Base-by-base conservation (phyloP, 1,140 invertebrate genomes). In the Drosophila lacteicornis region DNA sequence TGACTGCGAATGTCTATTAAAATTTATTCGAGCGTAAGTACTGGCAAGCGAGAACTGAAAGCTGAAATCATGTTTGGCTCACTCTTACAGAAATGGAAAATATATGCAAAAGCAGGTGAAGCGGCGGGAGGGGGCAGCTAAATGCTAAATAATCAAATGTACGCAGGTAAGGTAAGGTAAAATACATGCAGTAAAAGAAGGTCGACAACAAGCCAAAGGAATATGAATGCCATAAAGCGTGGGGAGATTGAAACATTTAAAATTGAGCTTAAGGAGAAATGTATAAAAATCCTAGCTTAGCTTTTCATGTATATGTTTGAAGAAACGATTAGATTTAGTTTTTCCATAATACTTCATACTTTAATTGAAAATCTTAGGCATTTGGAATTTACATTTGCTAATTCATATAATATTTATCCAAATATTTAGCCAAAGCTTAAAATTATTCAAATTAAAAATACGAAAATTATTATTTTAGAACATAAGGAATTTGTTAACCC, bases 21-120 rank as follows among this genome's bases (percentile, higher is more conserved):
- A 88, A 88, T 90, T 84, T 88, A 88, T 88, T 90, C 85, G 84
- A 88, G 84, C 85, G 81, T 84, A 88, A 90, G 84, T 80, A 84
- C 83, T 88, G 80, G 61, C 61, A 65, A 84, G 84, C 73, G 63
- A 38, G 74, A 85, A 62, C 59, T 77, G 60, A 86, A 86, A 87
- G 81, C 82, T 88, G 85, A 88, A 88, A 84, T 88, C 83, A 87
- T 87, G 83, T 83, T 88, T 74, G 70, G 80, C 83, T 79, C 82
- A 86, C 82, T 79, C 74, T 57, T 40, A 75, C 50, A 75, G 75
- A 79, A 90, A 81, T 71, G 70, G 69, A 90, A 88, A 90, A 88
- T 83, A 90, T 84, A 90, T 84, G 75, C 80, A 79, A 78, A 59
- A 13, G 12, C 53, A 30, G 38, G 38, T 17, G 69, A 36, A 5